Evolutionary conservation across 2,113 vertebrate genomes (phyloP).

Genomic region (Oophaga pumilio): DNA sequence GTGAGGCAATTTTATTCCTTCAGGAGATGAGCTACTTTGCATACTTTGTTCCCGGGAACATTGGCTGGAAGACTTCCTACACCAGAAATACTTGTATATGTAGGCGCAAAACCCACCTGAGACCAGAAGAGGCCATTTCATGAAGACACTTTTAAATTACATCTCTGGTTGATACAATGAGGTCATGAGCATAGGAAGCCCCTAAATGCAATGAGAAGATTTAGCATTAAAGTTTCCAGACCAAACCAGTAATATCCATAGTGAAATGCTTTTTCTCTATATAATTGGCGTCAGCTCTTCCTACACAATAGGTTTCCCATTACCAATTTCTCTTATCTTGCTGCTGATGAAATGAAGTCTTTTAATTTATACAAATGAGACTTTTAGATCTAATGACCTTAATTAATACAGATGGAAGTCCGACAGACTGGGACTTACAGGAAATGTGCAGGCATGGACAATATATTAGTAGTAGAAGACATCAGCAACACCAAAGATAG

Average conservation of each 20-base stretch:
- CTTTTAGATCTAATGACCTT: constrained; percentile 2
- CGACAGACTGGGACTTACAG: not conserved
- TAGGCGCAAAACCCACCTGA: no score
- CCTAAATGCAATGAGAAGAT: not conserved
- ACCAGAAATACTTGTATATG: no score
- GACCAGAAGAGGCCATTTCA: no score
- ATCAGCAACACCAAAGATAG: not conserved
- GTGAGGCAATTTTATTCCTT: no score
- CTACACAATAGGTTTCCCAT: not conserved
- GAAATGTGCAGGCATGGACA: constrained; percentile 5
- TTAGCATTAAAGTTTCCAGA: not conserved
- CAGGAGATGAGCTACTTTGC: no score
- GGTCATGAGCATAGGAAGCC: no score
- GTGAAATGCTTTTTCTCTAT: not conserved
- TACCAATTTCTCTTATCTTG: not conserved
- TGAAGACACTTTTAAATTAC: no score
- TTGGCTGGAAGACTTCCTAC: no score
- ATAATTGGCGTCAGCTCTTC: not conserved
- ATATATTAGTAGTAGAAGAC: not conserved
- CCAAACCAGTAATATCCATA: not conserved
- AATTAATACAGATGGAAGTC: not conserved
- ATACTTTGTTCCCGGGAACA: no score
- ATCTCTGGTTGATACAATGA: no score
- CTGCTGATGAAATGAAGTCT: not conserved
- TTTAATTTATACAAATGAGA: not conserved